Conservation (phyloP, 1,140 invertebrate species). For the Ridgeia piscesae region DNA sequence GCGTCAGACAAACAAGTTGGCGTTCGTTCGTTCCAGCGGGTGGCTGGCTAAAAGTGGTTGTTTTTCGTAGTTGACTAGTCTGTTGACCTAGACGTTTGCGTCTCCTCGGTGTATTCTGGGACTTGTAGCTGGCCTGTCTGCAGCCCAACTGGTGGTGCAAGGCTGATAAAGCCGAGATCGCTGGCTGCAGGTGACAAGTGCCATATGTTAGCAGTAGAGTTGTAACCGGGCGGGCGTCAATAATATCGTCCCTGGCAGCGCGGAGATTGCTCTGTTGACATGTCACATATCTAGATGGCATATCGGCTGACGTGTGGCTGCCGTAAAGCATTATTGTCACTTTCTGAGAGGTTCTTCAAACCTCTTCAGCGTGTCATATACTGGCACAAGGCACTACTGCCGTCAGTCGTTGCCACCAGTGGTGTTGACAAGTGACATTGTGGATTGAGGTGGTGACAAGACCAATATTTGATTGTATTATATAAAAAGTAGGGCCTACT, state of each 20-base stretch:
- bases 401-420: background rate
- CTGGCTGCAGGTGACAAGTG: background rate
- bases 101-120: background rate
- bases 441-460: background rate
- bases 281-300: background rate
- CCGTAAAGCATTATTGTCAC: background rate
- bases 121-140: background rate
- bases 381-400: background rate
- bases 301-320: background rate
- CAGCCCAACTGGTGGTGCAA: background rate
- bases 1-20: background rate
- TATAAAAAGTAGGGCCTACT: background rate
- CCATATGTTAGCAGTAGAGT: background rate
- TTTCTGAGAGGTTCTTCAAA: background rate
- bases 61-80: background rate
- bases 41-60: background rate
- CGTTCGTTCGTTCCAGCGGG: background rate
- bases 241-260: background rate
- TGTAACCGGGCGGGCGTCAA: no score
- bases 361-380: background rate
- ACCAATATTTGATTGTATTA: background rate
- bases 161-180: background rate
- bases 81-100: background rate
- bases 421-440: background rate
- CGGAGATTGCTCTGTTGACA: background rate